Percentiles rank a stretch among this genome's conserved stretches.
phyloP scores from a whole-genome alignment of 2,888 invertebrate genomes.

The Clusia tigrina region DNA sequence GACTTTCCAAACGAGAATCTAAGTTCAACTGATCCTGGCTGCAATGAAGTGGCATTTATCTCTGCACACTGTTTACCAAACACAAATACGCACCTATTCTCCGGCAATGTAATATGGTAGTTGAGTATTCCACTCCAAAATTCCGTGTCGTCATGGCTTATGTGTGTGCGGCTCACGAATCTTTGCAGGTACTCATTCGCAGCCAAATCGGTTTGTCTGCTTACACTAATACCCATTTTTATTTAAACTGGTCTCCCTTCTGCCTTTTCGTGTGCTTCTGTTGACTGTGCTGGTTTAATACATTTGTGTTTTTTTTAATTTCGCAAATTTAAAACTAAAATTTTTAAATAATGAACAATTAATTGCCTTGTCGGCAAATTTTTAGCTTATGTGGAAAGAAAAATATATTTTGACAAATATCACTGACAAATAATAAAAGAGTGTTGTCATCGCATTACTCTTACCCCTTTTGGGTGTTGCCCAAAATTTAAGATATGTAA shows the following conservation, averaged over 20 bases:
- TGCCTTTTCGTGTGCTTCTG: not conserved
- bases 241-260: not conserved
- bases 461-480: too few species aligned
- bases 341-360: too few species aligned
- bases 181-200: conserved; percentile 81
- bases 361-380: conserved; percentile 30
- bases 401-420: conserved; percentile 30
- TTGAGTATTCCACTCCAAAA: conserved; percentile 95
- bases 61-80: not conserved
- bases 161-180: conserved; percentile 75
- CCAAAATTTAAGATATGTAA: too few species aligned
- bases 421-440: conserved; percentile 22
- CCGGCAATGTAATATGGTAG: conserved; percentile 86
- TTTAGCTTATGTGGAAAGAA: conserved; percentile 32
- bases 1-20: conserved; percentile 79
- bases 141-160: conserved; percentile 86
- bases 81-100: conserved; percentile 73
- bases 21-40: conserved; percentile 83
- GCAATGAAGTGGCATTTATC: conserved; percentile 53
- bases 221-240: conserved; percentile 82
- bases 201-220: conserved; percentile 80
- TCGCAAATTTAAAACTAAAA: not conserved
- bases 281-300: not conserved
- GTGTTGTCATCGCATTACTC: conserved; percentile 30
- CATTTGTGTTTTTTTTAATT: conserved; percentile 14